phyloP scores from a whole-genome alignment of 2,797 vertebrate genomes.

The Pantherophis alleghaniensis region DNA sequence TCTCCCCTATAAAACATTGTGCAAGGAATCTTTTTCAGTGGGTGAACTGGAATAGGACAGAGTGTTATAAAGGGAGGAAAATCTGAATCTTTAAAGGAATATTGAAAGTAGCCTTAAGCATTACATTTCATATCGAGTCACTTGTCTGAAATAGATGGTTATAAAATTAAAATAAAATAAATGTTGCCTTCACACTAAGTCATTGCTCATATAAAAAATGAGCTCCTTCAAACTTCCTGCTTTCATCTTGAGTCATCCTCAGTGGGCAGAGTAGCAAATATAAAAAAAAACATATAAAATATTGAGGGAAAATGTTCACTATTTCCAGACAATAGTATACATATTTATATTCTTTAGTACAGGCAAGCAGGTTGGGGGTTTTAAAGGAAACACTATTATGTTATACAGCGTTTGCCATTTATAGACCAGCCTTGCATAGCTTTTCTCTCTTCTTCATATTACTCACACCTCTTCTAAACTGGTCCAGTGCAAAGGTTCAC shows the following conservation, averaged over 20 bases:
- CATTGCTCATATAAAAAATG: background rate
- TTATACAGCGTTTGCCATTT: slow-evolving; percentile 17
- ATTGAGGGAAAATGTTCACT: background rate
- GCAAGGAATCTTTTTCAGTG: background rate
- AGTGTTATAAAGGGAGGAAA: background rate
- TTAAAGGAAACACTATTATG: slow-evolving; percentile 34
- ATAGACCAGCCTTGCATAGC: slow-evolving; percentile 27
- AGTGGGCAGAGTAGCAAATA: background rate
- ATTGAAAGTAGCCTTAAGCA: background rate
- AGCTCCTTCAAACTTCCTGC: background rate
- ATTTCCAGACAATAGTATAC: background rate
- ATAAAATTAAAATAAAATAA: background rate
- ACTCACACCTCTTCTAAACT: slow-evolving; percentile 52
- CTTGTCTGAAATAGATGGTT: background rate
- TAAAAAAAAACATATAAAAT: background rate
- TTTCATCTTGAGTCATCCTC: background rate
- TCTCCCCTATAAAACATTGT: background rate
- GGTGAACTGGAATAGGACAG: background rate
- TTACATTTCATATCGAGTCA: background rate
- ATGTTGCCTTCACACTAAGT: background rate
- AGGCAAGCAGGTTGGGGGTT: slow-evolving; percentile 22
- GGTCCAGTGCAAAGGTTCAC: slow-evolving; percentile 49
- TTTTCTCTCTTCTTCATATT: slow-evolving; percentile 45
- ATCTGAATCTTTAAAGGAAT: background rate
- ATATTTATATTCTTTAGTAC: background rate